Base-by-base conservation (phyloP, 2,888 invertebrate species). In the Elmis aenea region DNA sequence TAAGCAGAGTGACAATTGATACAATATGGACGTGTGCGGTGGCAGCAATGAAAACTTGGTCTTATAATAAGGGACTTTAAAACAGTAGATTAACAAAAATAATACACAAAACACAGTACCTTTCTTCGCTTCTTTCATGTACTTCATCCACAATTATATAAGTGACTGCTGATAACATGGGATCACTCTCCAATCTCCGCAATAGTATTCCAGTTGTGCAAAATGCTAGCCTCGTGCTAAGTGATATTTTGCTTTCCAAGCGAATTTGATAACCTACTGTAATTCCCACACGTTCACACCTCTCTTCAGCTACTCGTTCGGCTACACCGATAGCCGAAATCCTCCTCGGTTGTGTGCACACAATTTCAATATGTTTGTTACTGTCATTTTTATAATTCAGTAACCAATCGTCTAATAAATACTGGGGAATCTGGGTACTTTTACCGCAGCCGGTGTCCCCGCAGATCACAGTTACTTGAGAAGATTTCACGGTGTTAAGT, bases 131-230 rank as follows among this genome's bases (percentile, higher is more conserved):
- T 33, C 95, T 73, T 63, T 95, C 94, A 59, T 95, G 95, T 0
- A 95, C 89, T 69, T 95, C 95, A 62, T 95, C 95, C 0, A 89
- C 83, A 41, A 89, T 76, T 4, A 89, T 70, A 59, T 95, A 94
- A 0, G 90, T 85, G 0, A 94, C 83, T 2, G 81, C 79, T 13
- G 76, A 73, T 13, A 93, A 63, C 5, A 80, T 70, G 0, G 84
- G 81, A 58, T 92, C 90, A 21, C 84, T 79, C 52, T 89, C 85
- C 24, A 96, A 67, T 29, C 91, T 77, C 25, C 94, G 74, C 23
- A 95, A 65, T 28, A 95, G 66, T 29, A 96, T 93, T 31, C 95
- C 95, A 2, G 89, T 93, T 0, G 95, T 96, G 61, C 95, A 95
- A 67, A 93, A 95, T 2, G 85, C 85, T 8, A 95, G 70, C 2